Conservation (phyloP, 2,797 vertebrate species). For the Diplodus puntazzo region DNA sequence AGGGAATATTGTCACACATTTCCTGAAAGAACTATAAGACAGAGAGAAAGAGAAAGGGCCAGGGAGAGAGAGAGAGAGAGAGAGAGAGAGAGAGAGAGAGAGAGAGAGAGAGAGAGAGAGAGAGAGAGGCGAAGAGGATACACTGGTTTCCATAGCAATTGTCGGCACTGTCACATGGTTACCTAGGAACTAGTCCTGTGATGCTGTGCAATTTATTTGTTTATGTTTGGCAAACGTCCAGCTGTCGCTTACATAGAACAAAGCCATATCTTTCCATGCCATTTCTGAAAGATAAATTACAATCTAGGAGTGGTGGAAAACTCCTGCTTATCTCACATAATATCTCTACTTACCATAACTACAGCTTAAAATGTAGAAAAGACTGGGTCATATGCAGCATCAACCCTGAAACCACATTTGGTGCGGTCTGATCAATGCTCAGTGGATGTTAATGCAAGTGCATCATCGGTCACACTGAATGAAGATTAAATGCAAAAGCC, state of each 20-base stretch:
- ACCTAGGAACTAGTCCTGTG: slow-evolving; percentile 78
- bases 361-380: slow-evolving; percentile 10
- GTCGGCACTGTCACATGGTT: slow-evolving; percentile 81
- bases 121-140: slow-evolving; percentile 35
- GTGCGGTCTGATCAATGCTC: slow-evolving; percentile 15
- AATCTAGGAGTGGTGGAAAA: neutral
- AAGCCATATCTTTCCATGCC: slow-evolving; percentile 26
- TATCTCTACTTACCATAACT: slow-evolving; percentile 21
- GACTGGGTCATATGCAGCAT: slow-evolving; percentile 27
- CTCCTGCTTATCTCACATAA: neutral
- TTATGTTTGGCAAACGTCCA: slow-evolving; percentile 65
- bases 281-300: slow-evolving; percentile 31
- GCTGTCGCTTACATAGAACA: slow-evolving; percentile 43
- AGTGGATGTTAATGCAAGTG: slow-evolving; percentile 11
- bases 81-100: neutral
- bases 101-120: neutral
- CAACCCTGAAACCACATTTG: slow-evolving; percentile 5
- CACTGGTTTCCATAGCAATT: slow-evolving; percentile 82
- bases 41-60: slow-evolving; percentile 23
- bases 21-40: slow-evolving; percentile 60
- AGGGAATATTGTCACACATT: slow-evolving; percentile 62
- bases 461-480: slow-evolving; percentile 19
- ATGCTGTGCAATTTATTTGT: slow-evolving; percentile 67
- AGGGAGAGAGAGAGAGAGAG: slow-evolving; percentile 9
- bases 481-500: slow-evolving; percentile 39